phyloP scores from a whole-genome alignment of 2,113 vertebrate species.

The Thryonomys swinderianus region DNA sequence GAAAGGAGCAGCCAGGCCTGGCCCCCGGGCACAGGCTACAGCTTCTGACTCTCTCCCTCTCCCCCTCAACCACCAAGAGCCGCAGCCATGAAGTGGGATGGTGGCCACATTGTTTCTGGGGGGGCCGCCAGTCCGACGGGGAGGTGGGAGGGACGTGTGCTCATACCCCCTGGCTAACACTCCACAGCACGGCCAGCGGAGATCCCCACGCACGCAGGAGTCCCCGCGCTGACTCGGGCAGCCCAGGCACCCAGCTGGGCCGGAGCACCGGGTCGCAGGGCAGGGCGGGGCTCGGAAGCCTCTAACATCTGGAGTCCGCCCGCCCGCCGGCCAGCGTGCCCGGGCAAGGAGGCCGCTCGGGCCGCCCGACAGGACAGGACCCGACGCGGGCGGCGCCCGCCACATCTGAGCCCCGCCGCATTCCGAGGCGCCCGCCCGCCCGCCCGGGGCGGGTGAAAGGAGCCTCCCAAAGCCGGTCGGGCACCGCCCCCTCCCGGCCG shows the following conservation, averaged over 20 bases:
- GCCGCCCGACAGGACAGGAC: slow-evolving; percentile 13
- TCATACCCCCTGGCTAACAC: background rate
- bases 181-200: background rate
- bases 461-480: background rate
- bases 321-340: slow-evolving; percentile 55
- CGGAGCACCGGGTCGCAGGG: background rate
- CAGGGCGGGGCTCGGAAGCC: slow-evolving; percentile 41
- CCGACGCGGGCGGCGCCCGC: slow-evolving; percentile 73
- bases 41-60: background rate
- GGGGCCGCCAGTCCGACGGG: background rate
- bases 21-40: background rate
- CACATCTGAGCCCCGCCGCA: slow-evolving; percentile 70
- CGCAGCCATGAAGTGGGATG: background rate
- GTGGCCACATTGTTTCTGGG: background rate
- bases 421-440: slow-evolving; percentile 63
- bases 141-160: background rate
- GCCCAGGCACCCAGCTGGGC: background rate
- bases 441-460: background rate
- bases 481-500: slow-evolving; percentile 27
- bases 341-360: slow-evolving; percentile 53
- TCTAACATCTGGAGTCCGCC: slow-evolving; percentile 48
- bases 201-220: too few relatives aligned
- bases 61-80: background rate
- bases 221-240: background rate
- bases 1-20: background rate